These are phyloP conservation scores for Pteronura brasiliensis DNA, from an alignment of 2,113 vertebrate genomes.

Conservation along the genomic window DNA sequence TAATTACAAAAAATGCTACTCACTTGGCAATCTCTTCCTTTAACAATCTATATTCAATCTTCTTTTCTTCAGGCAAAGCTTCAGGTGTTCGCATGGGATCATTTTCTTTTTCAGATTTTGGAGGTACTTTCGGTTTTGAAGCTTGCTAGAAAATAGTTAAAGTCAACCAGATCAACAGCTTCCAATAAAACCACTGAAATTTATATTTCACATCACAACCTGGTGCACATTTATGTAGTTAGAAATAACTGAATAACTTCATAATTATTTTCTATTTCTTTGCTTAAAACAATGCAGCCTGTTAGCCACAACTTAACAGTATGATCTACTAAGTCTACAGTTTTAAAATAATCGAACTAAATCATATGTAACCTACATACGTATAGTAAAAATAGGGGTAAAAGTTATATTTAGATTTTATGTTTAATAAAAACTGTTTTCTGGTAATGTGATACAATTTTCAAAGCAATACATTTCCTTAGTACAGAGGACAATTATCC, in stretches of 20 bases:
- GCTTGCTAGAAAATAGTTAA: conserved; percentile 84
- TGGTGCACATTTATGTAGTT: background rate
- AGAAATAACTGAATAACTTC: background rate
- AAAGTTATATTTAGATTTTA: background rate
- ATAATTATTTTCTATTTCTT: background rate
- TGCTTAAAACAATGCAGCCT: background rate
- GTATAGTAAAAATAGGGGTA: background rate
- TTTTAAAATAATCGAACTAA: conserved; percentile 18
- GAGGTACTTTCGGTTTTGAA: conserved; percentile 91
- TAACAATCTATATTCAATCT: conserved; percentile 90
- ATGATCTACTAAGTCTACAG: background rate
- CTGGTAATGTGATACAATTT: background rate
- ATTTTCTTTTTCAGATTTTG: conserved; percentile 96
- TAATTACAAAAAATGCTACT: conserved; percentile 43
- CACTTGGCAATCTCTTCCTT: conserved; percentile 95
- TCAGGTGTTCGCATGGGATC: conserved; percentile 92
- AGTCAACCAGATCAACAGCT: conserved; percentile 25
- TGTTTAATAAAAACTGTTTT: conserved; percentile 17
- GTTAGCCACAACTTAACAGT: background rate
- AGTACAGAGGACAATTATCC: background rate
- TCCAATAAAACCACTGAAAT: background rate
- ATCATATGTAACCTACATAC: background rate
- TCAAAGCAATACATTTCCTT: background rate
- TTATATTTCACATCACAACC: conserved; percentile 6
- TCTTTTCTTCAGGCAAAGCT: conserved; percentile 89